These are phyloP conservation scores for Alcedo atthis DNA, from an alignment of 2,797 vertebrate species.

Conservation along the genomic window DNA sequence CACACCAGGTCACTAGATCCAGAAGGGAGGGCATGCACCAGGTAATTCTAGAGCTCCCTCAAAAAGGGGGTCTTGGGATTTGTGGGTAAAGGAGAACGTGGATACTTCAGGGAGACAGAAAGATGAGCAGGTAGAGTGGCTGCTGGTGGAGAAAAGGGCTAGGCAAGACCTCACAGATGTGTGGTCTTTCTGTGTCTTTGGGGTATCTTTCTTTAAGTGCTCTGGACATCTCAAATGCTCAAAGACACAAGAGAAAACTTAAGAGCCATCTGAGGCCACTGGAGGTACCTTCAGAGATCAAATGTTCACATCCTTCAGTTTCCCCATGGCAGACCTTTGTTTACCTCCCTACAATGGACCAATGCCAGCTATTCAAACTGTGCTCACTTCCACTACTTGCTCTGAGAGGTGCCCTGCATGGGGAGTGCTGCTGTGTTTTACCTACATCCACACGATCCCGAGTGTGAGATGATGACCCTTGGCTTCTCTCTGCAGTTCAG, in stretches of 20 bases:
- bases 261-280: not conserved
- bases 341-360: not conserved
- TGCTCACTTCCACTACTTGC: not conserved
- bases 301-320: not conserved
- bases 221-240: not conserved
- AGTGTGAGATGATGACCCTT: not conserved
- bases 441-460: rapidly evolving
- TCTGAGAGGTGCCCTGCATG: not conserved
- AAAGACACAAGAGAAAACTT: not conserved
- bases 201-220: not conserved
- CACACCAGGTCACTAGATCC: not conserved
- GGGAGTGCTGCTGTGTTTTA: not conserved
- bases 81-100: not conserved
- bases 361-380: not conserved
- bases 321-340: not conserved
- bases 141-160: not conserved
- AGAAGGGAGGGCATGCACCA: not conserved
- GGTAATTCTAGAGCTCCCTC: not conserved
- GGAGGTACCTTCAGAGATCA: not conserved
- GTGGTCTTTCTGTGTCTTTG: not conserved
- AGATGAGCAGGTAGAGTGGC: not conserved
- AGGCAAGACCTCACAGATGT: not conserved
- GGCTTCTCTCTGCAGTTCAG: not conserved
- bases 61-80: not conserved
- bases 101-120: not conserved